Evolutionary conservation across 2,113 vertebrate species (phyloP).

Genomic region (Cervus canadensis): DNA sequence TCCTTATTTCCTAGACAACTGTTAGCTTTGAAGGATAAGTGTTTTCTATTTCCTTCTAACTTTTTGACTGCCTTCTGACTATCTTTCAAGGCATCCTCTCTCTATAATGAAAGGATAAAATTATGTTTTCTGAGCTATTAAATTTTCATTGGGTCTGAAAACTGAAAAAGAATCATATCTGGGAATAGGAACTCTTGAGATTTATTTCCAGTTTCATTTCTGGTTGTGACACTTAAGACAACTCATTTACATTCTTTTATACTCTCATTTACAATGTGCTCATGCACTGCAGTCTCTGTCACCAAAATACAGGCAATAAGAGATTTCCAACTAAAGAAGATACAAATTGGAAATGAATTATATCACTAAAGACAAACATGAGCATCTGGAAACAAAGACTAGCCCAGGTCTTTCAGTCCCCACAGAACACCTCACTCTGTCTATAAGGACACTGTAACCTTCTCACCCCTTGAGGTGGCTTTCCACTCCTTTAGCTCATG

Average conservation of each 20-base stretch:
- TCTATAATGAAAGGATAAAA: constrained; percentile 54
- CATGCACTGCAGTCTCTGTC: constrained; percentile 29
- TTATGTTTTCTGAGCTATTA: constrained; percentile 64
- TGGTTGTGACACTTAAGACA: constrained; percentile 53
- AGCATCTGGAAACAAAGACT: background rate
- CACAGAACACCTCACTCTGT: background rate
- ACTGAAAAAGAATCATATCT: constrained; percentile 43
- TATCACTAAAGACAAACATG: background rate
- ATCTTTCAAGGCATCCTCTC: constrained; percentile 17
- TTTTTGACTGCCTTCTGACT: constrained; percentile 49
- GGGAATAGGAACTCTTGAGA: constrained; percentile 47
- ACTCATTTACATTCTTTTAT: constrained; percentile 65
- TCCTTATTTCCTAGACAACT: constrained; percentile 42
- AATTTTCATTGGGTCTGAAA: constrained; percentile 57
- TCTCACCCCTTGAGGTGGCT: background rate
- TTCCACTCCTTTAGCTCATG: background rate
- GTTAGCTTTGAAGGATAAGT: constrained; percentile 41
- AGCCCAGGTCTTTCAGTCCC: background rate
- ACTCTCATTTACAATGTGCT: constrained; percentile 49
- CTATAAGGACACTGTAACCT: background rate
- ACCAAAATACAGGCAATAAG: constrained; percentile 30
- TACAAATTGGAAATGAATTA: constrained; percentile 46
- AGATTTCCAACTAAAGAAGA: constrained; percentile 47
- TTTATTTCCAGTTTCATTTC: constrained; percentile 54
- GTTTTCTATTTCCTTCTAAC: constrained; percentile 38